These are phyloP conservation scores for Stomatorhinus ivindoensis DNA, from an alignment of 2,113 vertebrate species.

Conservation along the genomic window DNA sequence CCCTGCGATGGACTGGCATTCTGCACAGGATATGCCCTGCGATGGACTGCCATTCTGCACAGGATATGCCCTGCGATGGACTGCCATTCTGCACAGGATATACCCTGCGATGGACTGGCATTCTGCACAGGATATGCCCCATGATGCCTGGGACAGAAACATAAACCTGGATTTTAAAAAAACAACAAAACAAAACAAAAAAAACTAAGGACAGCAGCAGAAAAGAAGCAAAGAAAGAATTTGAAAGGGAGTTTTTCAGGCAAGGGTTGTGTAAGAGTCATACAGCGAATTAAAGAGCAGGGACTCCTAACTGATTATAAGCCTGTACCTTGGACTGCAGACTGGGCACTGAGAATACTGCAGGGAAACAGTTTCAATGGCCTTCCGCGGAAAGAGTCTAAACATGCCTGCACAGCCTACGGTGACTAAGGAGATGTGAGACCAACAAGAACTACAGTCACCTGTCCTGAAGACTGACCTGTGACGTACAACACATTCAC, in stretches of 20 bases:
- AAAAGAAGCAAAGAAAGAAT: background rate
- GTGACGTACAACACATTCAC: background rate
- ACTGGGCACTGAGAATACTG: background rate
- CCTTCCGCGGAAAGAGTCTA: background rate
- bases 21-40: background rate
- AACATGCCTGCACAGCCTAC: background rate
- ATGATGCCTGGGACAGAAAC: background rate
- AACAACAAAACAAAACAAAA: background rate
- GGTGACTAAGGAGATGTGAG: background rate
- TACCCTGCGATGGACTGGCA: background rate
- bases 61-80: background rate
- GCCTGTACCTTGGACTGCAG: background rate
- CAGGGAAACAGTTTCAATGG: background rate
- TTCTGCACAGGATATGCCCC: background rate
- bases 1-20: too few species aligned
- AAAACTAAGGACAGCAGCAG: background rate
- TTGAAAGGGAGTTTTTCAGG: background rate
- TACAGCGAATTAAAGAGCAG: background rate
- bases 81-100: too few species aligned
- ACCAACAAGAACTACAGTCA: background rate
- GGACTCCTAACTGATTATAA: background rate
- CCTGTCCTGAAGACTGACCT: background rate
- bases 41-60: too few species aligned
- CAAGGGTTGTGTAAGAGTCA: background rate
- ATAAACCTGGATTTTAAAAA: background rate